phyloP scores from a whole-genome alignment of 2,888 invertebrate species.

The Drosophila meridionalis region DNA sequence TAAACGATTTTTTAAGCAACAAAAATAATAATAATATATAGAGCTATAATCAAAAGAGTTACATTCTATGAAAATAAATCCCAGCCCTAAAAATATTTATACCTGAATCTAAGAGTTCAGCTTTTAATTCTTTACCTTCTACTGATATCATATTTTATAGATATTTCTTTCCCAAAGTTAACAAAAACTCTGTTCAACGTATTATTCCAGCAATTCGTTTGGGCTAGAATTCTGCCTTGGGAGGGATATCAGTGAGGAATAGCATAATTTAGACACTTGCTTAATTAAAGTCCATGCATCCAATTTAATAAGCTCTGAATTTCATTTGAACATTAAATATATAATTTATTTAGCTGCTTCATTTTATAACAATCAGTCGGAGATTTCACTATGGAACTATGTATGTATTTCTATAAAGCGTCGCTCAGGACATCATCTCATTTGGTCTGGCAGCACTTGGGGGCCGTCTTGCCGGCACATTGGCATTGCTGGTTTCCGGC shows the following conservation, averaged over 20 bases:
- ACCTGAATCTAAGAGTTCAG: too few species aligned
- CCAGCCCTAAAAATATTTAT: too few species aligned
- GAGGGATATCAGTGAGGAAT: too few species aligned
- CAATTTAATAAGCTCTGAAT: neutral
- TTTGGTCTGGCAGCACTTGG: conserved; percentile 65
- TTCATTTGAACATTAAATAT: conserved; percentile 1
- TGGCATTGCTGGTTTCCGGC: conserved; percentile 75
- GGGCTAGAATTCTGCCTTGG: too few species aligned
- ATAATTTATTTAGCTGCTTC: conserved; percentile 20
- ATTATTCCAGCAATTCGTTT: neutral
- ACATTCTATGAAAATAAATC: too few species aligned
- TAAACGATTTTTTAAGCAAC: conserved; percentile 31
- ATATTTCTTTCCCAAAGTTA: neutral
- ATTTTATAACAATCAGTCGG: conserved; percentile 31
- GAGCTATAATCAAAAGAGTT: too few species aligned
- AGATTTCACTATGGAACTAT: conserved; percentile 14
- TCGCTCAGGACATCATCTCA: conserved; percentile 16
- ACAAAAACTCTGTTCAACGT: too few species aligned
- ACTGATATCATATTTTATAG: neutral
- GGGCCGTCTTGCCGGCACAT: conserved; percentile 65
- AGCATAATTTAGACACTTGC: neutral
- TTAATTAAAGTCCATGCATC: neutral
- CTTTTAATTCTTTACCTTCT: neutral
- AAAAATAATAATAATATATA: neutral
- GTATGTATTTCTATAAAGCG: neutral